Percentiles rank a stretch among this genome's conserved stretches.
phyloP scores from a whole-genome alignment of 2,888 invertebrate species.

The Tortricodes alternella region DNA sequence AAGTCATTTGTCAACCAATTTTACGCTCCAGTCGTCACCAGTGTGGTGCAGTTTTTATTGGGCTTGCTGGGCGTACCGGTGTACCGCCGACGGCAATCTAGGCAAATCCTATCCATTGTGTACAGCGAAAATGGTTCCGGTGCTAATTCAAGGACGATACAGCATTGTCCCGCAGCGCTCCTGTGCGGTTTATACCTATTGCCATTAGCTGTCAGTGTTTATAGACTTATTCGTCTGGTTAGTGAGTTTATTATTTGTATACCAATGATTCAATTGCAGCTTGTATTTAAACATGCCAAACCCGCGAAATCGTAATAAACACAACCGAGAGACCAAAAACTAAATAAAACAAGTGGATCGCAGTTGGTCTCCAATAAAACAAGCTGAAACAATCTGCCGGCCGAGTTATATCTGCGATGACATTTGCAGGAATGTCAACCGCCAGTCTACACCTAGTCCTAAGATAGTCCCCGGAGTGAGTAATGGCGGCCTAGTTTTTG shows the following conservation, averaged over 20 bases:
- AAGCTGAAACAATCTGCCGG: slow-evolving; percentile 6
- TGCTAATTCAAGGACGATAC: slow-evolving; percentile 74
- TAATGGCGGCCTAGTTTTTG: slow-evolving; percentile 25
- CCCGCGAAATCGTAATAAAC: background rate
- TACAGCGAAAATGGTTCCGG: slow-evolving; percentile 72
- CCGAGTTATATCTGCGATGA: slow-evolving; percentile 29
- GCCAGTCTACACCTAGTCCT: slow-evolving; percentile 16
- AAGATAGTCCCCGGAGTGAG: slow-evolving; percentile 20
- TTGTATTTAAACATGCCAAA: background rate
- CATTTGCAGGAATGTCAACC: slow-evolving; percentile 25
- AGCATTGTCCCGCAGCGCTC: slow-evolving; percentile 59
- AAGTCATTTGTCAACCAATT: slow-evolving; percentile 32
- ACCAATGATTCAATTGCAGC: background rate
- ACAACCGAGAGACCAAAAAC: too few species aligned
- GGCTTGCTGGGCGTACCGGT: slow-evolving; percentile 45
- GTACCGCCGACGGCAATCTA: slow-evolving; percentile 54
- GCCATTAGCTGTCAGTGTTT: slow-evolving; percentile 29
- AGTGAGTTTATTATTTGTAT: slow-evolving; percentile 26
- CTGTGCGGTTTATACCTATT: slow-evolving; percentile 33
- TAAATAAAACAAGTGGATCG: background rate
- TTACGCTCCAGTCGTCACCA: slow-evolving; percentile 45
- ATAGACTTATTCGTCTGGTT: slow-evolving; percentile 29
- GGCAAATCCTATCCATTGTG: slow-evolving; percentile 74
- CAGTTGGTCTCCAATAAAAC: slow-evolving; percentile 18
- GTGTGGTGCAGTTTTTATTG: slow-evolving; percentile 52